A percentile compares a stretch with the other conserved stretches of the same genome.
Conservation (phyloP, 2,113 vertebrate genomes). For the Hemiscyllium ocellatum region DNA sequence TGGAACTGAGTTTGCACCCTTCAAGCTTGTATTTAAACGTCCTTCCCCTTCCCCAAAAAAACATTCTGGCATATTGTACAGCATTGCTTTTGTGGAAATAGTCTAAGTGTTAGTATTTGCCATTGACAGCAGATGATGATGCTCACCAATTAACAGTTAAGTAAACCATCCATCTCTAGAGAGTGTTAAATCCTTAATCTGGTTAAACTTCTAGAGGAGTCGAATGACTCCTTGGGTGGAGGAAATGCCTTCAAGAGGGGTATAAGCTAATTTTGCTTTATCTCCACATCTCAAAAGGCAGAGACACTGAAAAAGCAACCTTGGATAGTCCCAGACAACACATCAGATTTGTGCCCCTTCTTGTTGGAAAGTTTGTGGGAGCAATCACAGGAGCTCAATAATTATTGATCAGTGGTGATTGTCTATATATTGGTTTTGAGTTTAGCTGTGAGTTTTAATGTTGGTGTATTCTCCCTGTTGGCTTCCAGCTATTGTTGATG, state of each 20-base stretch:
- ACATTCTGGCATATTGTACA: neutral
- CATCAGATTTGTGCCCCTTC: neutral
- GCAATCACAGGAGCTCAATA: neutral
- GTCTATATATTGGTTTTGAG: neutral
- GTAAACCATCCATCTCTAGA: neutral
- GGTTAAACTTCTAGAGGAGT: neutral
- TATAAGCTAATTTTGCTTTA: neutral
- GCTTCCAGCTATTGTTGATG: conserved; percentile 82
- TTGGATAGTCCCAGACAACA: neutral
- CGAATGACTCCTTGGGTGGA: neutral
- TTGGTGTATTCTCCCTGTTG: neutral
- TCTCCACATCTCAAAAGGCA: neutral
- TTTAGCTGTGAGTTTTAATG: neutral
- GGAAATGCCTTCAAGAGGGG: neutral
- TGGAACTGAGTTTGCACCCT: neutral
- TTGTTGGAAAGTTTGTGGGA: neutral
- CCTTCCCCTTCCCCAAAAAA: neutral
- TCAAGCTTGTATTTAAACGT: neutral
- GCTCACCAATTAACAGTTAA: neutral
- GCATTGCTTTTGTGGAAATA: neutral
- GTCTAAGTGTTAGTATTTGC: neutral
- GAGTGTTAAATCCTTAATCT: neutral
- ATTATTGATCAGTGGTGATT: neutral
- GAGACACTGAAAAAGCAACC: neutral
- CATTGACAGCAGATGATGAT: neutral